Conservation (phyloP, 2,113 vertebrate genomes). For the Aegithalos caudatus region DNA sequence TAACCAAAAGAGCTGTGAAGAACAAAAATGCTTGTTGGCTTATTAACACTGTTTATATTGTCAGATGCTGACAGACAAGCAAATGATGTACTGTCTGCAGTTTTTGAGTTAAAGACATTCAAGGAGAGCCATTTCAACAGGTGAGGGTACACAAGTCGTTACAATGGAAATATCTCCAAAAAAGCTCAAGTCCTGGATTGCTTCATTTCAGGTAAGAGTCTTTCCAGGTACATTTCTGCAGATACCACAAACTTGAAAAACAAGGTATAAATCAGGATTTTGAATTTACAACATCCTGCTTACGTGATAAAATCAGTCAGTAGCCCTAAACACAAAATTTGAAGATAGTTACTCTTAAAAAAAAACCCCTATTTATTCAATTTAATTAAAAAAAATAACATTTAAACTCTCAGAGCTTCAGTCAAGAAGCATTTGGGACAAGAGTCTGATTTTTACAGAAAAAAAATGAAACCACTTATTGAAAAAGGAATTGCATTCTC, state of each 20-base stretch:
- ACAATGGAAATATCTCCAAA: neutral
- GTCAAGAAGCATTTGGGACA: neutral
- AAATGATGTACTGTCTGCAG: neutral
- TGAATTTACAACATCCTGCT: neutral
- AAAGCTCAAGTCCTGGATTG: neutral
- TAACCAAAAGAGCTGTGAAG: neutral
- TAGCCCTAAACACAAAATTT: neutral
- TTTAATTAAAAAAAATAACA: neutral
- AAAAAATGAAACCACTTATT: neutral
- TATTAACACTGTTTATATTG: neutral
- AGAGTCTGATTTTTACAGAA: neutral
- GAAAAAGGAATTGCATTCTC: neutral
- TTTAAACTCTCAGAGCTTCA: neutral
- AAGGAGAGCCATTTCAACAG: neutral
- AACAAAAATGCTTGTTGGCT: neutral
- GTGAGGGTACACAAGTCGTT: neutral
- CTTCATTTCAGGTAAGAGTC: neutral
- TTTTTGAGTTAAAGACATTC: neutral
- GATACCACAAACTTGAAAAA: neutral
- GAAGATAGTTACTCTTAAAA: neutral
- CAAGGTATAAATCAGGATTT: neutral
- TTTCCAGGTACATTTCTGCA: neutral
- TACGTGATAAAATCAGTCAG: neutral
- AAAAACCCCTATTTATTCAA: neutral
- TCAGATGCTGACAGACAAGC: neutral